A percentile compares a stretch with the other conserved stretches of the same genome.
Conservation (phyloP, 2,797 vertebrate species). For the Platalea minor region DNA sequence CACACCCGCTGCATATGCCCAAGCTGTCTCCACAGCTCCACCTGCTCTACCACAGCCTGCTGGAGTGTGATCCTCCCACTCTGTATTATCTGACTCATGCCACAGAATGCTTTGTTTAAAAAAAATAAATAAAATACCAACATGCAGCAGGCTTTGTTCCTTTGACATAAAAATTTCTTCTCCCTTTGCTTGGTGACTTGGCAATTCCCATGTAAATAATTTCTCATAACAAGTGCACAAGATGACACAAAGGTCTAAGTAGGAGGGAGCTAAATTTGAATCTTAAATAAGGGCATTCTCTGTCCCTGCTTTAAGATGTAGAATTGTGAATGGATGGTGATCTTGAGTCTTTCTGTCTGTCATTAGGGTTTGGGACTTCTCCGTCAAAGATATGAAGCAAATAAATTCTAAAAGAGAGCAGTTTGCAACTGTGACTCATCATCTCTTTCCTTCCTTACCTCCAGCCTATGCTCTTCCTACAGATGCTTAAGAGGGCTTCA, state of each 20-base stretch:
- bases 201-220: slow-evolving; percentile 25
- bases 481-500: neutral
- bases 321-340: slow-evolving; percentile 9
- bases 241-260: neutral
- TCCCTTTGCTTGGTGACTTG: neutral
- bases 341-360: neutral
- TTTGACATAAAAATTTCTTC: neutral
- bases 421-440: neutral
- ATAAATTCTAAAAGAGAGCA: neutral
- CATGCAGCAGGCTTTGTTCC: neutral
- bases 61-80: slow-evolving; percentile 29
- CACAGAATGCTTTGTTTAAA: neutral
- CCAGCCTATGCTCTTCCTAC: neutral
- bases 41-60: neutral
- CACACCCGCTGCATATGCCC: neutral
- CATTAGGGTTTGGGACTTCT: neutral
- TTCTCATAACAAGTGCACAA: neutral
- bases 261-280: slow-evolving; percentile 29
- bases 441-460: neutral
- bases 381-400: neutral
- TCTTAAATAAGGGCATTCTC: neutral
- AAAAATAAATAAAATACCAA: neutral
- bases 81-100: slow-evolving; percentile 15
- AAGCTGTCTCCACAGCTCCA: neutral
- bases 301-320: neutral